These are phyloP conservation scores for Asteroscopus sphinx DNA, from an alignment of 2,888 invertebrate species.

Conservation along the genomic window DNA sequence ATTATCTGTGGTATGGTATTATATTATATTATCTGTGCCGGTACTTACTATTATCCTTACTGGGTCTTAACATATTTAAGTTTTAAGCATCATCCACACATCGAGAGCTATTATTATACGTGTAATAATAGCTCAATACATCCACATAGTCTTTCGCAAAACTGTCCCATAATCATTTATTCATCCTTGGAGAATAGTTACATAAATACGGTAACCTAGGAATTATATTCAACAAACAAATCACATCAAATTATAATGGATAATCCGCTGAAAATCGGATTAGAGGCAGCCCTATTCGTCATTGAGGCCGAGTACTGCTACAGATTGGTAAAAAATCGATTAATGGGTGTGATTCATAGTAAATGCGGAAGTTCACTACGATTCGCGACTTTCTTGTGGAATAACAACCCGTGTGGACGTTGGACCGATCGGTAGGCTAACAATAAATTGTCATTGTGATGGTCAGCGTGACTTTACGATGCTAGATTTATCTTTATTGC, in stretches of 20 bases:
- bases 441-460: conserved; percentile 32
- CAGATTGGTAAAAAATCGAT: conserved; percentile 31
- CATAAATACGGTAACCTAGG: no score
- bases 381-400: conserved; percentile 20
- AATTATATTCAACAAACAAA: neutral
- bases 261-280: conserved; percentile 20
- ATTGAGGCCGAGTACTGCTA: conserved; percentile 14
- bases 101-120: no score
- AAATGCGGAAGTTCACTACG: conserved; percentile 4
- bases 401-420: conserved; percentile 14
- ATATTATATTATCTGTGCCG: no score
- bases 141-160: no score
- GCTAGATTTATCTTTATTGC: conserved; percentile 35
- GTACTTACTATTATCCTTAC: no score
- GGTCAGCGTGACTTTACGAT: conserved; percentile 7
- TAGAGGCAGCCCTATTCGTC: conserved; percentile 25
- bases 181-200: no score
- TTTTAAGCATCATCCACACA: no score
- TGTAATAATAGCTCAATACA: no score
- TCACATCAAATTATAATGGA: conserved; percentile 20
- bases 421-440: conserved; percentile 16
- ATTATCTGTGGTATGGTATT: no score
- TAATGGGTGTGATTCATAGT: conserved; percentile 22
- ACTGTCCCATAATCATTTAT: no score
- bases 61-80: no score